These are phyloP conservation scores for Campoletis raptor DNA, from an alignment of 2,888 invertebrate genomes.

Conservation along the genomic window DNA sequence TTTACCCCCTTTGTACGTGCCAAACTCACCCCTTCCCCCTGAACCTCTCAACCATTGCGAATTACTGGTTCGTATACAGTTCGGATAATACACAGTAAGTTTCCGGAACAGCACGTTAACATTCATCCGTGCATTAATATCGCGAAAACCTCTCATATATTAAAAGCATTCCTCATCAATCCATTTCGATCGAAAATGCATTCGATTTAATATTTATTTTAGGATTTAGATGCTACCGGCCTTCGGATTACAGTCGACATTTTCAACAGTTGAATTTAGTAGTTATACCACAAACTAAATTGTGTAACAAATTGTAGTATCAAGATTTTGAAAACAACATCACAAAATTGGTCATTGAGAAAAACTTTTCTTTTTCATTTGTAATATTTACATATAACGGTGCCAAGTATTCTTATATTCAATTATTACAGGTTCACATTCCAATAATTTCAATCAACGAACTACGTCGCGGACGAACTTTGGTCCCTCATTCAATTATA, in stretches of 20 bases:
- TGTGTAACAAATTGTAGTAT: neutral
- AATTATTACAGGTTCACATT: no score
- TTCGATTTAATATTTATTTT: constrained; percentile 25
- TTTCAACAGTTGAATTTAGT: neutral
- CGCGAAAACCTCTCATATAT: constrained; percentile 36
- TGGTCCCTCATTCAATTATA: no score
- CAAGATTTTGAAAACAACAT: neutral
- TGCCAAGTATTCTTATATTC: no score
- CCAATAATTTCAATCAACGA: no score
- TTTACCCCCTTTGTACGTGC: constrained; percentile 27
- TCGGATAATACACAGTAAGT: constrained; percentile 23
- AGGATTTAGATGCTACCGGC: neutral
- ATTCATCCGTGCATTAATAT: constrained; percentile 59
- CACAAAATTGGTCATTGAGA: no score
- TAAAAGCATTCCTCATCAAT: constrained; percentile 48
- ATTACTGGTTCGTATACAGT: constrained; percentile 9
- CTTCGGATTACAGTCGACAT: neutral
- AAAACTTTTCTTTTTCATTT: no score
- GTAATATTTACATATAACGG: no score
- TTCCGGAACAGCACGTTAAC: constrained; percentile 24
- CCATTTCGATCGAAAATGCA: constrained; percentile 6
- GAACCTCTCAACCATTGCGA: neutral
- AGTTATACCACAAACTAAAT: neutral
- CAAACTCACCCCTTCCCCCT: constrained; percentile 21
- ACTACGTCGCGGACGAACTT: no score